Percentiles rank a stretch among this genome's conserved stretches.
phyloP scores from a whole-genome alignment of 2,113 vertebrate species.

The Balaenoptera acutorostrata region DNA sequence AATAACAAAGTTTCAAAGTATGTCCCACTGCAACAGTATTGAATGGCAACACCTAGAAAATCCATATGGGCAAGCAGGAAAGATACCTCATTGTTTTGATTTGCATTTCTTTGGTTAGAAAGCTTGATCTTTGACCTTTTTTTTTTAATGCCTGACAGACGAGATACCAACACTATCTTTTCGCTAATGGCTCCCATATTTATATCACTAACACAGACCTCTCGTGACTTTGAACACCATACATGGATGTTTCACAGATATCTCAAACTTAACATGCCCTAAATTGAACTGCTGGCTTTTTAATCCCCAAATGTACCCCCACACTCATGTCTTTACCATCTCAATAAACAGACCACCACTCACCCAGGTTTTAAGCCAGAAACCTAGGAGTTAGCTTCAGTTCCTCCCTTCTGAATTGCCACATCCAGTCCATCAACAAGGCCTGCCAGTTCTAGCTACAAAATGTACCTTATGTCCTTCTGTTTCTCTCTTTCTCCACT shows the following conservation, averaged over 20 bases:
- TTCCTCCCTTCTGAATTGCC: background rate
- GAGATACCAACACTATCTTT: background rate
- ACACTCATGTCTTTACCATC: background rate
- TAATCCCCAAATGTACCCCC: background rate
- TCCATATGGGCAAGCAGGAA: background rate
- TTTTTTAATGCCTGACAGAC: background rate
- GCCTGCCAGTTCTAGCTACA: background rate
- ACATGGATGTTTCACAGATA: background rate
- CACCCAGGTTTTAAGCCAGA: background rate
- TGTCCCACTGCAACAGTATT: background rate
- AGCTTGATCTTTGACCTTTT: slow-evolving; percentile 3
- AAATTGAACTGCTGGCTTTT: slow-evolving; percentile 17
- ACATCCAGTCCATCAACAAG: background rate
- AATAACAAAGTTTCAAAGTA: slow-evolving; percentile 15
- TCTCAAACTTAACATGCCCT: background rate
- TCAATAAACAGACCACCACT: background rate
- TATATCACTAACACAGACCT: background rate
- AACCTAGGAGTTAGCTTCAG: background rate
- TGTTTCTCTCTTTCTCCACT: background rate
- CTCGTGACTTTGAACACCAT: background rate
- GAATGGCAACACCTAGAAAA: background rate
- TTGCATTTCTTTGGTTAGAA: slow-evolving; percentile 33
- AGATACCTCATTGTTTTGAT: background rate
- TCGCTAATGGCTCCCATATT: background rate
- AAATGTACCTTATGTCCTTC: background rate